These are phyloP conservation scores for Plecturocebus donacophilus DNA, from an alignment of 2,113 vertebrate genomes.

Conservation along the genomic window DNA sequence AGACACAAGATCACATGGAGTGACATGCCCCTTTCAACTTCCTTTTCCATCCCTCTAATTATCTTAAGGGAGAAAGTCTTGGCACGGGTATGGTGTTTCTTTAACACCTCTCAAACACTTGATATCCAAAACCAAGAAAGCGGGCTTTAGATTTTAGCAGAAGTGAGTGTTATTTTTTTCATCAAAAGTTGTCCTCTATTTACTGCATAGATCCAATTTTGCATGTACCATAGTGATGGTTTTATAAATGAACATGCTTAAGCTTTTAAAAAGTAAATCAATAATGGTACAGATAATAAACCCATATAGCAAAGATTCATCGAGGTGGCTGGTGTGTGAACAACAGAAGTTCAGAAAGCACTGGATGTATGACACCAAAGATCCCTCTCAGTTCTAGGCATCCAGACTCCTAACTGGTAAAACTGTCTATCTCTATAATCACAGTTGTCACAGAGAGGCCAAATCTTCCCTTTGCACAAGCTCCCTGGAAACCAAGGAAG, in stretches of 20 bases:
- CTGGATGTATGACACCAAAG: fast-evolving
- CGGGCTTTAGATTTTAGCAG: background rate
- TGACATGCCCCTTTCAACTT: background rate
- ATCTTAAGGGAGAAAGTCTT: background rate
- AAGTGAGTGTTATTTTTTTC: background rate
- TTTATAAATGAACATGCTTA: background rate
- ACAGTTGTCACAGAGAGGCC: background rate
- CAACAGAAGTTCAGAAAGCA: background rate
- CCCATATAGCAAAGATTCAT: background rate
- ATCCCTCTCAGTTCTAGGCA: background rate
- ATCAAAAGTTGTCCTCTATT: background rate
- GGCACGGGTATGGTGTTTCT: background rate
- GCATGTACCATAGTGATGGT: background rate
- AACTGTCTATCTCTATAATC: background rate
- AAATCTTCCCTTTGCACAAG: background rate
- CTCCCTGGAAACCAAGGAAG: background rate
- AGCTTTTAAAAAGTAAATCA: background rate
- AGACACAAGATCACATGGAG: background rate
- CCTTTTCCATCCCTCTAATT: background rate
- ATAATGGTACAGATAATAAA: background rate
- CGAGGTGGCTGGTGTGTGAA: background rate
- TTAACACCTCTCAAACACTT: background rate
- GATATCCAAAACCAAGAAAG: background rate
- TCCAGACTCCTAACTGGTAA: background rate
- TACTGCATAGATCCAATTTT: background rate